Percentiles rank a stretch among this genome's conserved stretches.
Conservation (phyloP, 2,888 invertebrate genomes). For the Actias luna region DNA sequence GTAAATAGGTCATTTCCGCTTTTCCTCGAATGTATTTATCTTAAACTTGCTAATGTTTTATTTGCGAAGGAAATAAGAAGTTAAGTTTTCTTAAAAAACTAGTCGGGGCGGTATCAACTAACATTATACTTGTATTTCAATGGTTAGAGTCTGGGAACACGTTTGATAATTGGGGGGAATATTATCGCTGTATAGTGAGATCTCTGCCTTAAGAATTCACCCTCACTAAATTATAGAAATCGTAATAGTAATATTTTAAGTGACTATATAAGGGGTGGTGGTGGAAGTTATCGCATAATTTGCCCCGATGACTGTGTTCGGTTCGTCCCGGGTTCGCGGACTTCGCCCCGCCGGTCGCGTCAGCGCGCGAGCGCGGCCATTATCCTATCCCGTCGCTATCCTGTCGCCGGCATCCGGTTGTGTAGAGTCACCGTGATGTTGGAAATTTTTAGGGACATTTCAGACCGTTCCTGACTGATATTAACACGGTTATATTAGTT, state of each 20-base stretch:
- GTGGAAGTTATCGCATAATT: neutral
- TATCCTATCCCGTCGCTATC: conserved; percentile 58
- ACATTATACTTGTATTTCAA: no score
- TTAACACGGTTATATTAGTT: neutral
- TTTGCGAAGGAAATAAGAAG: no score
- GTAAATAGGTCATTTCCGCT: no score
- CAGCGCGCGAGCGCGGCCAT: conserved; percentile 34
- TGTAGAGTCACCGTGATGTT: conserved; percentile 23
- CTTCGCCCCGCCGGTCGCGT: conserved; percentile 47
- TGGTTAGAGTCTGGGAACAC: no score
- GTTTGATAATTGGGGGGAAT: no score
- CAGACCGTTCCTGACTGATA: neutral
- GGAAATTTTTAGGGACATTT: conserved; percentile 8
- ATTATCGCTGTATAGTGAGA: no score
- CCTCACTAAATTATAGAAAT: neutral
- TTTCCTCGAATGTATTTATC: no score
- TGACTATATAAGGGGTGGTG: neutral
- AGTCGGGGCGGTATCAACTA: no score
- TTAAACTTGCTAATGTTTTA: no score
- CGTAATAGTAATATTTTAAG: neutral
- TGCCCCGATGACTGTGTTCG: neutral
- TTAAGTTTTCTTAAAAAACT: no score
- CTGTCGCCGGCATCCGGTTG: conserved; percentile 45
- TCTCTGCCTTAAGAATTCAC: no score
- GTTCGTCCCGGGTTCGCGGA: conserved; percentile 33